phyloP scores from a whole-genome alignment of 2,888 invertebrate genomes.

The Lepidochrysops patricia region DNA sequence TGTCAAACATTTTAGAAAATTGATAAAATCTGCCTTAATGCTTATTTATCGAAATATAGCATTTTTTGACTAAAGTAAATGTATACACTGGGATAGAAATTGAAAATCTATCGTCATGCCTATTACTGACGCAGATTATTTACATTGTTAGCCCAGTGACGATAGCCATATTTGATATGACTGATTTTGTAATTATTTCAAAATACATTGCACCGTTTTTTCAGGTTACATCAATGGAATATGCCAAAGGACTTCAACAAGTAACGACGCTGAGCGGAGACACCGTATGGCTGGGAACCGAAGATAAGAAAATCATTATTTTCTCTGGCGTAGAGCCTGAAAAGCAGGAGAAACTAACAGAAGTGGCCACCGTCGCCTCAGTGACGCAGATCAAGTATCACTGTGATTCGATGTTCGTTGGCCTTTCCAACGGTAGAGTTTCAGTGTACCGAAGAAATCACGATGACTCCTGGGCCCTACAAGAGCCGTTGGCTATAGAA shows the following conservation, averaged over 20 bases:
- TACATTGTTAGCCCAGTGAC: too few species aligned
- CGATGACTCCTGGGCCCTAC: slow-evolving; percentile 82
- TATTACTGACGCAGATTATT: too few species aligned
- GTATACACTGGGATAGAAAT: too few species aligned
- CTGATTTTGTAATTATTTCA: too few species aligned
- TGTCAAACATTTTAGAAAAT: too few species aligned
- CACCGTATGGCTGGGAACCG: slow-evolving; percentile 95
- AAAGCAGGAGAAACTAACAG: slow-evolving; percentile 84
- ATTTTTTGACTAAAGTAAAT: too few species aligned
- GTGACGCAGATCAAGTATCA: slow-evolving; percentile 88
- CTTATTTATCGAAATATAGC: too few species aligned
- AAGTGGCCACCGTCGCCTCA: slow-evolving; percentile 79
- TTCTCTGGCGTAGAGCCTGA: slow-evolving; percentile 91
- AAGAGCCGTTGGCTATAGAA: slow-evolving; percentile 81
- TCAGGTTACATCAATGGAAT: slow-evolving; percentile 86
- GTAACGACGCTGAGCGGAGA: slow-evolving; percentile 72
- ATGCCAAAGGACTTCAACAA: slow-evolving; percentile 80
- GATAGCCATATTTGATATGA: too few species aligned
- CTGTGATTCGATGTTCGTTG: slow-evolving; percentile 92
- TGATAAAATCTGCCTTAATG: too few species aligned
- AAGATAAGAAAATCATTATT: slow-evolving; percentile 85
- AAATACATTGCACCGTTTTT: slow-evolving; percentile 18
- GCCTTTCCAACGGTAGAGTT: slow-evolving; percentile 84
- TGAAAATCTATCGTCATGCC: too few species aligned
- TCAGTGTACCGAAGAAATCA: slow-evolving; percentile 81